A percentile compares a stretch with the other conserved stretches of the same genome.
phyloP scores from a whole-genome alignment of 2,888 invertebrate genomes.

The Melinopterus prodromus region DNA sequence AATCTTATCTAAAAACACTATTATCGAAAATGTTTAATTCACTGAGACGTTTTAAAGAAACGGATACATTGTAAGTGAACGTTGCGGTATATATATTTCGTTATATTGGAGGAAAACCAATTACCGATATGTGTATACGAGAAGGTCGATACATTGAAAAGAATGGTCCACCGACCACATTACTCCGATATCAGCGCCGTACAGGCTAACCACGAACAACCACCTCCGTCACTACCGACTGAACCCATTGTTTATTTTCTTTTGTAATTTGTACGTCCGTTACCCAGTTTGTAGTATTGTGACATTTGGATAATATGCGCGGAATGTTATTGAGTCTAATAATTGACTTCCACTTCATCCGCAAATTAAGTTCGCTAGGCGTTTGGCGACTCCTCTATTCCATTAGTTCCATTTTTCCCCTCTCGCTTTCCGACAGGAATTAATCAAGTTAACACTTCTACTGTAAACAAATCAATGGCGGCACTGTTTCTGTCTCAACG shows the following conservation, averaged over 20 bases:
- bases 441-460: not conserved
- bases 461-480: slow-evolving; percentile 4
- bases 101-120: not conserved
- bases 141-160: not conserved
- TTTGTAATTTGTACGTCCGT: not conserved
- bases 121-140: not conserved
- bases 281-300: not conserved
- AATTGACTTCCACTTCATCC: not conserved
- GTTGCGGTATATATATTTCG: too few relatives aligned
- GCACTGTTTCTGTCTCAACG: not conserved
- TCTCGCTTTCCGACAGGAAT: not conserved
- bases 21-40: too few relatives aligned
- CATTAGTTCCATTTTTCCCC: not conserved
- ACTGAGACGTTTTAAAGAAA: too few relatives aligned
- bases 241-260: not conserved
- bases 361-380: not conserved
- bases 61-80: too few relatives aligned
- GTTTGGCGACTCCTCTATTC: not conserved
- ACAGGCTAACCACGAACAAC: not conserved
- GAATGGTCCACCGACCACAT: not conserved
- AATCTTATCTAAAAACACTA: too few relatives aligned
- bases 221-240: not conserved
- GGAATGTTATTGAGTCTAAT: not conserved
- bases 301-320: not conserved
- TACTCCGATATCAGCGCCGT: not conserved